Conservation (phyloP, 2,888 invertebrate genomes). For the Stegana nigrithorax region DNA sequence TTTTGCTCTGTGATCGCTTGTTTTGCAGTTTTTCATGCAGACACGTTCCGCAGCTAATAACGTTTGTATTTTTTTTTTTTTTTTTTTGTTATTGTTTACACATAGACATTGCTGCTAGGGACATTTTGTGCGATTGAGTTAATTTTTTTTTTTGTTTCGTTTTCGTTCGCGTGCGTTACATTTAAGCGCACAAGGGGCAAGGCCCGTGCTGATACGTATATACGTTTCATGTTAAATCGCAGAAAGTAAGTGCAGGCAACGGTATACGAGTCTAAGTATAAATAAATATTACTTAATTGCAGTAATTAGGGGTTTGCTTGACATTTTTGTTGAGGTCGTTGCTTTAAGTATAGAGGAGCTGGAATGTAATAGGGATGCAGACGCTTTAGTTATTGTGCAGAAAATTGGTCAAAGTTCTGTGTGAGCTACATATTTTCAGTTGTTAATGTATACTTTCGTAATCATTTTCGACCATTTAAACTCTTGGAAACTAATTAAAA, state of each 20-base stretch:
- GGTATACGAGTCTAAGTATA: too few relatives aligned
- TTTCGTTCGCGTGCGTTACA: not conserved
- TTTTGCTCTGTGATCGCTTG: too few relatives aligned
- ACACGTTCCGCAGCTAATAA: not conserved
- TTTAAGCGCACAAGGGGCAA: not conserved
- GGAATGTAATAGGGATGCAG: too few relatives aligned
- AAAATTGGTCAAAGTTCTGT: too few relatives aligned
- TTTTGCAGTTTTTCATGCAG: not conserved
- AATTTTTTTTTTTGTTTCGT: not conserved
- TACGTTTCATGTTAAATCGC: not conserved
- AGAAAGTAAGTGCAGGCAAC: not conserved
- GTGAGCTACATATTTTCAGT: too few relatives aligned
- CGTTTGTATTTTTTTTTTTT: not conserved
- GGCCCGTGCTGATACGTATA: too few relatives aligned
- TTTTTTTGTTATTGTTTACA: not conserved
- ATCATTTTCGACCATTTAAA: too few relatives aligned
- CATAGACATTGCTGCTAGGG: not conserved
- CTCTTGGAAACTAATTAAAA: too few relatives aligned
- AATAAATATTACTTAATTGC: constrained; percentile 1
- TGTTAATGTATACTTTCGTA: too few relatives aligned
- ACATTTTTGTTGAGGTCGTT: not conserved
- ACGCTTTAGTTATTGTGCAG: too few relatives aligned
- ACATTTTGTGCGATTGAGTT: not conserved
- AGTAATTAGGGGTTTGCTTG: constrained; percentile 1
- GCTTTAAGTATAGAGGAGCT: constrained; percentile 3